A percentile compares a stretch with the other conserved stretches of the same genome.
These are phyloP conservation scores for Leucophenga montana DNA, from an alignment of 2,888 invertebrate genomes.

Conservation along the genomic window DNA sequence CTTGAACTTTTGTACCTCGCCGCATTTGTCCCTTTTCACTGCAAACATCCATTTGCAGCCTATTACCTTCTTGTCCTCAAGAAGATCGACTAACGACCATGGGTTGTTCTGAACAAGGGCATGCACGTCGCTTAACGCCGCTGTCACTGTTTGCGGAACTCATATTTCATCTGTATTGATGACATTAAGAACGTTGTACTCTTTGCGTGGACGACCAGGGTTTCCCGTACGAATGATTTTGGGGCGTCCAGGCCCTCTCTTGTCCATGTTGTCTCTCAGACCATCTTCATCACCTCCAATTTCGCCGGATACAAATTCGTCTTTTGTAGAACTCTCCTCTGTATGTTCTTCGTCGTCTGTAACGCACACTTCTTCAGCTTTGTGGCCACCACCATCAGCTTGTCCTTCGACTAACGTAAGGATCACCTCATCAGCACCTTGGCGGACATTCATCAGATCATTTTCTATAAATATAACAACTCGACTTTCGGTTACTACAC, in stretches of 20 bases:
- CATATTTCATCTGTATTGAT: slow-evolving; percentile 14
- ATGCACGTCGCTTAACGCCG: neutral
- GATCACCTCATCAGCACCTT: neutral
- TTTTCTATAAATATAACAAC: slow-evolving; percentile 8
- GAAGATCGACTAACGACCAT: slow-evolving; percentile 39
- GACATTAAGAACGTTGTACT: slow-evolving; percentile 14
- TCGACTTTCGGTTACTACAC: neutral
- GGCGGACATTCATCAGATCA: neutral
- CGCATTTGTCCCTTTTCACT: slow-evolving; percentile 39
- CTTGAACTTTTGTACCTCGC: slow-evolving; percentile 32
- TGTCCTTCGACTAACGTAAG: neutral
- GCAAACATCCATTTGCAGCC: slow-evolving; percentile 45
- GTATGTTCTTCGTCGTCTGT: too few species aligned
- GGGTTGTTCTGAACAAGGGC: slow-evolving; percentile 37
- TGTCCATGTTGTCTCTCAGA: neutral
- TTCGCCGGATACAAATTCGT: neutral
- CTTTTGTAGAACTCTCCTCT: too few species aligned
- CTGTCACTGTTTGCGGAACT: neutral
- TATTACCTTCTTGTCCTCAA: slow-evolving; percentile 35
- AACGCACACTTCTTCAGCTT: neutral
- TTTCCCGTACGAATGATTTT: slow-evolving; percentile 13
- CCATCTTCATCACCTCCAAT: neutral
- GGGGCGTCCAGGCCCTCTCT: slow-evolving; percentile 4
- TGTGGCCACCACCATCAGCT: neutral
- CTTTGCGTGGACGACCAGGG: slow-evolving; percentile 17